phyloP scores from a whole-genome alignment of 2,888 invertebrate genomes.

The Dasysyrphus albostriatus region DNA sequence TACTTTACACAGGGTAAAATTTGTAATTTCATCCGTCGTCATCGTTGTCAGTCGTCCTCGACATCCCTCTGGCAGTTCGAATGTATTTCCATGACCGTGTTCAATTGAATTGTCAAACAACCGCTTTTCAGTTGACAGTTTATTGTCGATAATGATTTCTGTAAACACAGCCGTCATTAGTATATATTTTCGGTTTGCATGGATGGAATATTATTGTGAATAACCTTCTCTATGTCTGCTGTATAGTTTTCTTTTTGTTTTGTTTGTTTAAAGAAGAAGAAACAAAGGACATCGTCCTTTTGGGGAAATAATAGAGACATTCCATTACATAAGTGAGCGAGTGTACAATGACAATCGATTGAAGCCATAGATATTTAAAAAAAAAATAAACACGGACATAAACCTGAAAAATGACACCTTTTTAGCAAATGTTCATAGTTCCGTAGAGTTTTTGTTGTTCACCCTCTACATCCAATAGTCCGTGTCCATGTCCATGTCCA shows the following conservation, averaged over 20 bases:
- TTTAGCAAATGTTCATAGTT: constrained; percentile 36
- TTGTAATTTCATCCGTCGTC: constrained; percentile 58
- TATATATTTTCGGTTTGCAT: constrained; percentile 18
- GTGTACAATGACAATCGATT: constrained; percentile 72
- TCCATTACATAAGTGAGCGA: constrained; percentile 69
- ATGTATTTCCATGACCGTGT: constrained; percentile 78
- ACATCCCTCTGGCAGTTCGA: constrained; percentile 77
- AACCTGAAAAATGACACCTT: constrained; percentile 73
- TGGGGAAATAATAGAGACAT: constrained; percentile 44
- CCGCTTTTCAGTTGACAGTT: constrained; percentile 77
- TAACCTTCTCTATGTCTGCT: constrained; percentile 40
- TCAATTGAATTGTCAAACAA: constrained; percentile 80
- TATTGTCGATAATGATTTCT: constrained; percentile 79
- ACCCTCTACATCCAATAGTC: constrained; percentile 44
- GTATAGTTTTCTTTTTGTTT: constrained; percentile 13
- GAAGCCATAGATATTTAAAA: constrained; percentile 57
- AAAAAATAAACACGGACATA: constrained; percentile 36
- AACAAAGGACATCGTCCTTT: constrained; percentile 73
- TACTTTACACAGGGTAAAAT: constrained; percentile 20
- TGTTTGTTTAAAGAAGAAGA: constrained; percentile 37
- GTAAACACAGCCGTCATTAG: constrained; percentile 81
- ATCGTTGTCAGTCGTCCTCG: not conserved
- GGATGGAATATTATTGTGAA: constrained; percentile 20
- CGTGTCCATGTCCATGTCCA: constrained; percentile 18
- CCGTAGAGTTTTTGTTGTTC: constrained; percentile 18